Conservation (phyloP, 2,113 vertebrate species). For the Kryptolebias marmoratus region DNA sequence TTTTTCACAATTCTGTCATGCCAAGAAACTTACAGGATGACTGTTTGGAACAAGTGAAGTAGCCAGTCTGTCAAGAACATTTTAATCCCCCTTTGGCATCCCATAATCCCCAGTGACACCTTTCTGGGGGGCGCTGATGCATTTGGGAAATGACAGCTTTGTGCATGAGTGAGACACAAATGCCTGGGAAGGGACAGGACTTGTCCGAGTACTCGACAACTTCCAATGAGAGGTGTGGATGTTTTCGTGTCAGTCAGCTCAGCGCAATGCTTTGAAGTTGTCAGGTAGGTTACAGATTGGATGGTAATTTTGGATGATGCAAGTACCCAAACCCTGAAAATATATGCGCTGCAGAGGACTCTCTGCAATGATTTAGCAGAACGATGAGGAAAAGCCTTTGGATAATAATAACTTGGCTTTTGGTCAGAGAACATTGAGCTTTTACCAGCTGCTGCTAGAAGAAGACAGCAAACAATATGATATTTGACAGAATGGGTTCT, state of each 20-base stretch:
- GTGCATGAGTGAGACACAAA: slow-evolving; percentile 65
- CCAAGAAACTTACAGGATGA: slow-evolving; percentile 24
- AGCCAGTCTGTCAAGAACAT: slow-evolving; percentile 70
- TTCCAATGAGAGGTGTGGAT: slow-evolving; percentile 44
- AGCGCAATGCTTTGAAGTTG: slow-evolving; percentile 42
- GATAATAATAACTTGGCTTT: slow-evolving; percentile 8
- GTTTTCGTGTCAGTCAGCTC: slow-evolving; percentile 58
- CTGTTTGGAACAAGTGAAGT: slow-evolving; percentile 56
- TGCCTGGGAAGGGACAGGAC: slow-evolving; percentile 33
- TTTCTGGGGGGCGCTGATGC: slow-evolving; percentile 50
- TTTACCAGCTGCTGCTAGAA: background rate
- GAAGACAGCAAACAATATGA: slow-evolving; percentile 15
- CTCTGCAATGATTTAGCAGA: background rate
- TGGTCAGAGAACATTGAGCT: slow-evolving; percentile 12
- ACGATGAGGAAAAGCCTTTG: background rate
- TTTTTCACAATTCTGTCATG: slow-evolving; percentile 9
- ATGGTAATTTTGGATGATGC: slow-evolving; percentile 36
- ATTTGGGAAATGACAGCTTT: slow-evolving; percentile 72
- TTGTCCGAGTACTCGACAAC: slow-evolving; percentile 52
- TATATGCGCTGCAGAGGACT: slow-evolving; percentile 6
- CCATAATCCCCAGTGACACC: slow-evolving; percentile 77
- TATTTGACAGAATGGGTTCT: slow-evolving; percentile 53
- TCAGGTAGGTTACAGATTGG: slow-evolving; percentile 34
- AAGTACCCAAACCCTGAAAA: slow-evolving; percentile 33
- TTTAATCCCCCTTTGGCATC: slow-evolving; percentile 69